These are phyloP conservation scores for Kryphioiulus occultus DNA, from an alignment of 2,888 invertebrate genomes.

Conservation along the genomic window DNA sequence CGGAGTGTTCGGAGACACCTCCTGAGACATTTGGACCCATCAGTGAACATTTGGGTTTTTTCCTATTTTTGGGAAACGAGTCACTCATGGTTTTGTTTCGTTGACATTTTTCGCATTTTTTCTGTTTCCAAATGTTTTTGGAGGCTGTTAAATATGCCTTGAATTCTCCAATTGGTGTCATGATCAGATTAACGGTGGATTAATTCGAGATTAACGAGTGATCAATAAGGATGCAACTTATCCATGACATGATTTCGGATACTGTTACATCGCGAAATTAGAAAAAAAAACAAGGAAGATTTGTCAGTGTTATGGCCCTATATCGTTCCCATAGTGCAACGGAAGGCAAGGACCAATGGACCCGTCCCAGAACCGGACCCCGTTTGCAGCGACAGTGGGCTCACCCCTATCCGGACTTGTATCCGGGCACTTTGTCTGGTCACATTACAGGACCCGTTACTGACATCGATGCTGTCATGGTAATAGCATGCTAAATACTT, in stretches of 20 bases:
- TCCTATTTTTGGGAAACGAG: too few species aligned
- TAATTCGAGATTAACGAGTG: too few species aligned
- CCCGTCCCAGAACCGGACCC: background rate
- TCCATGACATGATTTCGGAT: background rate
- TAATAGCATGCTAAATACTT: background rate
- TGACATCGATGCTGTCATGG: slow-evolving; percentile 39
- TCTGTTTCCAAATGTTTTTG: background rate
- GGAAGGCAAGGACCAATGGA: slow-evolving; percentile 30
- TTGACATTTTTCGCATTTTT: too few species aligned
- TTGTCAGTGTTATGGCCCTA: background rate
- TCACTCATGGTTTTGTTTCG: too few species aligned
- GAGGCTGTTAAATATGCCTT: too few species aligned
- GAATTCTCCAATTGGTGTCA: background rate
- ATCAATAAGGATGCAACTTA: background rate
- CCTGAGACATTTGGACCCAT: background rate
- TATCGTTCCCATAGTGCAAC: slow-evolving; percentile 38
- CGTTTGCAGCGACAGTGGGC: slow-evolving; percentile 37
- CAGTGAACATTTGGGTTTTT: background rate
- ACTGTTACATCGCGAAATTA: background rate
- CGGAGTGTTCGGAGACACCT: background rate
- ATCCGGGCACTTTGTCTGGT: background rate
- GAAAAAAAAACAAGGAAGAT: background rate
- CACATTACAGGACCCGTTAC: slow-evolving; percentile 41
- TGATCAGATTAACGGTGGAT: background rate
- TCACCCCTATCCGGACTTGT: slow-evolving; percentile 31